Conservation (phyloP, 1,140 invertebrate species). For the Manduca sexta region DNA sequence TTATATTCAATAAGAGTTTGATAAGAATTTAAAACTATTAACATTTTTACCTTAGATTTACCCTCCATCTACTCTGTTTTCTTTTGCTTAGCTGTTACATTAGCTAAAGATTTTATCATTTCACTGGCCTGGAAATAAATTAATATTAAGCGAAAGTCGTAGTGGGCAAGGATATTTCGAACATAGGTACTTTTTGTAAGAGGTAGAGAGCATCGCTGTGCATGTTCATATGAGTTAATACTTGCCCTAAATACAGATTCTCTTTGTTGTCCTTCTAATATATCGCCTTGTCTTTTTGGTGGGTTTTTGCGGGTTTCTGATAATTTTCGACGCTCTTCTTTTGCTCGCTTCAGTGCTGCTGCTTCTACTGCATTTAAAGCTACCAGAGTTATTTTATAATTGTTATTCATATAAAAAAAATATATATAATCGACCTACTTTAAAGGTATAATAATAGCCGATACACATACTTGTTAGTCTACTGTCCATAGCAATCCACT, state of each 20-base stretch:
- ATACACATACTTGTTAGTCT: constrained; percentile 53
- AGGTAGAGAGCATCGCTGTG: no score
- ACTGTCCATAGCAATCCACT: constrained; percentile 70
- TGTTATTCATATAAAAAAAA: no score
- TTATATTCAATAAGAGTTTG: no score
- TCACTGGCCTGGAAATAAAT: constrained; percentile 50
- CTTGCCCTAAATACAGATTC: constrained; percentile 46
- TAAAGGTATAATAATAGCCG: no score
- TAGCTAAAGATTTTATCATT: constrained; percentile 60
- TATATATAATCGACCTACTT: no score
- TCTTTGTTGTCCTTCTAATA: constrained; percentile 36
- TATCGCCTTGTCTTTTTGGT: constrained; percentile 49
- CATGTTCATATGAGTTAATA: no score
- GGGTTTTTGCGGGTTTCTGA: constrained; percentile 38
- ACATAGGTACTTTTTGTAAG: no score
- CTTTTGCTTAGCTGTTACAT: constrained; percentile 42
- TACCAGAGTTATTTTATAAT: constrained; percentile 14
- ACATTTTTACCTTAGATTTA: constrained; percentile 37
- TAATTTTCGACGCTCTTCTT: constrained; percentile 47
- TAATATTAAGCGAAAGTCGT: no score
- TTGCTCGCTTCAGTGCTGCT: constrained; percentile 53
- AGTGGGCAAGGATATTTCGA: no score
- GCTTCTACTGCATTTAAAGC: constrained; percentile 63
- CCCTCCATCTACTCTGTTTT: constrained; percentile 51
- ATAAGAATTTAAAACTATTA: background rate